These are phyloP conservation scores for Drosophila prostipennis DNA, from an alignment of 2,888 invertebrate species.

Conservation along the genomic window DNA sequence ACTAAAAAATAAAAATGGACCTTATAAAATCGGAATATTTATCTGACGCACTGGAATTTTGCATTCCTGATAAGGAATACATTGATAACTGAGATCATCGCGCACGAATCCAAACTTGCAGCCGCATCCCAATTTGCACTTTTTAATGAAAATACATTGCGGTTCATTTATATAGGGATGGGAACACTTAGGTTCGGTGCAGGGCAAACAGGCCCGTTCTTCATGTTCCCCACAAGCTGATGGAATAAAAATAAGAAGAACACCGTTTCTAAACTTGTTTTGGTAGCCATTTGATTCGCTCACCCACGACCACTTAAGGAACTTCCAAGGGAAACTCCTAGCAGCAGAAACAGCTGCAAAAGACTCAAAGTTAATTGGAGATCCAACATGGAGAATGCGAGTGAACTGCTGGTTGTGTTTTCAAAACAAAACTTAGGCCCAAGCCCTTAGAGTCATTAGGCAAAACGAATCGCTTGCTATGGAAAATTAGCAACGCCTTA, in stretches of 20 bases:
- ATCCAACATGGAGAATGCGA: conserved; percentile 9
- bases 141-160: neutral
- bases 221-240: conserved; percentile 58
- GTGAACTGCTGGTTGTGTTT: neutral
- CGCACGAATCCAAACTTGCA: conserved; percentile 52
- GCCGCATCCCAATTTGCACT: conserved; percentile 51
- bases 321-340: neutral
- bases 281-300: neutral
- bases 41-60: neutral
- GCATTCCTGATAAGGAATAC: conserved; percentile 31
- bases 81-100: conserved; percentile 32
- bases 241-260: neutral
- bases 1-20: too few species aligned
- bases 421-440: conserved; percentile 6
- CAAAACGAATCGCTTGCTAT: conserved; percentile 33
- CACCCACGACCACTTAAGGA: conserved; percentile 42
- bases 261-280: neutral
- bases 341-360: neutral
- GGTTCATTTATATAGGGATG: neutral
- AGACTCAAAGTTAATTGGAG: conserved; percentile 1
- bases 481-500: conserved; percentile 50
- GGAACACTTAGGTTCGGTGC: conserved; percentile 44
- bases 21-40: neutral
- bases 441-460: conserved; percentile 38
- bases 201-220: conserved; percentile 42